Evolutionary conservation across 1,140 invertebrate species (phyloP).

Genomic region (Lasioglossum albipes): DNA sequence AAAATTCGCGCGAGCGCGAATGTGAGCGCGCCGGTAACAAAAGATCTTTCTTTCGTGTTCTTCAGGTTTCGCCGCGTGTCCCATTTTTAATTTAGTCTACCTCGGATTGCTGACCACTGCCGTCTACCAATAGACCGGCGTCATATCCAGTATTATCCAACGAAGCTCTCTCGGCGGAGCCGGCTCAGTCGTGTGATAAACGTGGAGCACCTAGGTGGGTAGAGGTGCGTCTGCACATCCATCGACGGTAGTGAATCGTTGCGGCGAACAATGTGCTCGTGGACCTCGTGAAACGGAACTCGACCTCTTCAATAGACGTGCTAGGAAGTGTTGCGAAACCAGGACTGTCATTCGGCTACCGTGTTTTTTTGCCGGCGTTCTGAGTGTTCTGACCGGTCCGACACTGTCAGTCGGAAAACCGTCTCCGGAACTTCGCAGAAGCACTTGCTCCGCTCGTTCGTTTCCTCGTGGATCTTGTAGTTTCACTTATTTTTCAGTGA

Average conservation of each 20-base stretch:
- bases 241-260: slow-evolving; percentile 37
- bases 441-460: too few relatives aligned
- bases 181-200: slow-evolving; percentile 63
- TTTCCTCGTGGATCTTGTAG: too few relatives aligned
- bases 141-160: slow-evolving; percentile 59
- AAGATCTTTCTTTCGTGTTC: slow-evolving; percentile 16
- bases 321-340: slow-evolving; percentile 20
- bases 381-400: neutral
- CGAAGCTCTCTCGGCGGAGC: slow-evolving; percentile 24
- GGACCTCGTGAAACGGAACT: slow-evolving; percentile 36
- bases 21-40: neutral
- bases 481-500: neutral
- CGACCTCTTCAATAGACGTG: slow-evolving; percentile 20
- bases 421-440: neutral
- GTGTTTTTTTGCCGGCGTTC: neutral
- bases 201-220: slow-evolving; percentile 51
- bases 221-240: slow-evolving; percentile 31
- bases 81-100: slow-evolving; percentile 70
- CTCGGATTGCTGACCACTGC: slow-evolving; percentile 56
- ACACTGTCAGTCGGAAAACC: neutral
- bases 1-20: neutral
- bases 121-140: slow-evolving; percentile 55
- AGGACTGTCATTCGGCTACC: neutral
- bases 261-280: slow-evolving; percentile 24
- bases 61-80: slow-evolving; percentile 33